Base-by-base conservation (phyloP, 2,888 invertebrate species). In the Scaptomyza reducta region DNA sequence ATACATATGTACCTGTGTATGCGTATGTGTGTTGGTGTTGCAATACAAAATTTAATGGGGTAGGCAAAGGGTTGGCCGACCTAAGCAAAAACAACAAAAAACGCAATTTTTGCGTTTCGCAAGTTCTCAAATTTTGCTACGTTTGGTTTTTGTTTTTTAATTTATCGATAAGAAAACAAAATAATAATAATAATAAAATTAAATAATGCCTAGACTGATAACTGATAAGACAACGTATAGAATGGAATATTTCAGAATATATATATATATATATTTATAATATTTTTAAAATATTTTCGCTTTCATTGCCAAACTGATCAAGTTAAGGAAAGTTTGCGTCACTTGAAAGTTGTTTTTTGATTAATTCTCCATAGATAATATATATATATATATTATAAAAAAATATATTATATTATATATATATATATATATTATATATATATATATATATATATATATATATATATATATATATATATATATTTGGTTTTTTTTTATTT, bases 31-130 rank as follows among this genome's bases (percentile, higher is more conserved):
- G 42, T 58, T 3, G 22, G 71, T 50, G 66, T 66, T 85, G 46
- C 69, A 80, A 90, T 79, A 87, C 70, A 59, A 89, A 89, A 90
- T 76, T 71, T 83, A 90, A 90, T 90, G 90, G 86, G 90, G 88
- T 89, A 89, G 89, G 90, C 89, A 81, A 83, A 83, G 77, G 70
- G 80, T 79, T 59, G 60, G 7, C 33, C 49, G 22, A 22, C 22
- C 22, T 22, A 46, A 11, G 3, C 11, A 9, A 9, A 6, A 18
- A 18, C 11, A n/a, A 16, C 18, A 56, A 59, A 40, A 44, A 67
- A 44, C 16, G 14, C 1, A 35, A 3, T 3, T 38, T 14, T 31
- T 10, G 16, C 31, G 6, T 35, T 44, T 31, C 29, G n/a, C 22
- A 16, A 47, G 13, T 22, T 44, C 71, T 64, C 60, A 10, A 40